A percentile compares a stretch with the other conserved stretches of the same genome.
Evolutionary conservation across 2,888 invertebrate species (phyloP).

Genomic region (Aplocera efformata): DNA sequence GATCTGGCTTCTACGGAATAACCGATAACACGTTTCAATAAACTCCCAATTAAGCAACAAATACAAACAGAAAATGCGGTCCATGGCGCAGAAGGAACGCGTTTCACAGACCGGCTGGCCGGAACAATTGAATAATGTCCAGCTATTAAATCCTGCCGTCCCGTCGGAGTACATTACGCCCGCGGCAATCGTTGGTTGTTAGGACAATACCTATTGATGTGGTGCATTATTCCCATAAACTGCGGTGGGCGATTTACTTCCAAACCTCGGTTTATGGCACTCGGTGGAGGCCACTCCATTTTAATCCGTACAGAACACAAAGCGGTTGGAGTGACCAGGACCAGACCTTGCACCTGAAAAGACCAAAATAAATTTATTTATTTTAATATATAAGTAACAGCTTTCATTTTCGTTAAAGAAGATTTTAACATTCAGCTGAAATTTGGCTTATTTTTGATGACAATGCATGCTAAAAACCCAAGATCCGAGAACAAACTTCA

Average conservation of each 20-base stretch:
- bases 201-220: conserved; percentile 26
- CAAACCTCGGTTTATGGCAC: conserved; percentile 19
- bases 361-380: too few species aligned
- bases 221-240: conserved; percentile 23
- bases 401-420: too few species aligned
- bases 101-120: conserved; percentile 60
- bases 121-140: conserved; percentile 71
- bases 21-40: too few species aligned
- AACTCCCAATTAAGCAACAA: conserved; percentile 17
- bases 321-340: too few species aligned
- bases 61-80: conserved; percentile 34
- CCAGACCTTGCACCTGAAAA: too few species aligned
- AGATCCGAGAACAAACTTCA: too few species aligned
- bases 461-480: too few species aligned
- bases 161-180: conserved; percentile 44
- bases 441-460: too few species aligned
- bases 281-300: conserved; percentile 5
- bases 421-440: too few species aligned
- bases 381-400: too few species aligned
- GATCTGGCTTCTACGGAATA: not conserved
- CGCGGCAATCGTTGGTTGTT: conserved; percentile 45
- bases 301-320: too few species aligned
- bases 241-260: conserved; percentile 36
- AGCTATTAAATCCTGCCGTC: conserved; percentile 58
- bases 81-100: conserved; percentile 51